These are phyloP conservation scores for Peromyscus nudipes DNA, from an alignment of 2,797 vertebrate species.

Conservation along the genomic window DNA sequence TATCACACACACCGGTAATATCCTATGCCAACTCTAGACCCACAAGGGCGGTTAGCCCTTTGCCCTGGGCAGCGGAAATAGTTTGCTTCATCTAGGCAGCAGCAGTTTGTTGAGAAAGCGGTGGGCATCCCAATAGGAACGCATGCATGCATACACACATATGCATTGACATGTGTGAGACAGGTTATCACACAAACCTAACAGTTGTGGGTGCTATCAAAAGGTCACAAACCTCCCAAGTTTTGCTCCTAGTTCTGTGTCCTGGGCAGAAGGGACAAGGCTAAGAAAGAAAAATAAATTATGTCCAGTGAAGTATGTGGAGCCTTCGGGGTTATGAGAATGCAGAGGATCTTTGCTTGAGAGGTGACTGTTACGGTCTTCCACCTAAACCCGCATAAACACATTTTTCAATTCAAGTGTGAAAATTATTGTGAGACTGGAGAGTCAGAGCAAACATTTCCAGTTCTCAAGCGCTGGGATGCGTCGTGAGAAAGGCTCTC, in stretches of 20 bases:
- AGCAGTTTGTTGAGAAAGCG: neutral
- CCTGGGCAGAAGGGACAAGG: neutral
- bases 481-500: neutral
- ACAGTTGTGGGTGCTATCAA: neutral
- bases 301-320: neutral
- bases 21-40: neutral
- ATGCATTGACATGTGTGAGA: neutral
- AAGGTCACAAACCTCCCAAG: neutral
- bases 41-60: neutral
- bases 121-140: neutral
- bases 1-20: neutral
- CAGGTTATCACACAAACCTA: neutral
- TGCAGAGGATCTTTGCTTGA: conserved; percentile 47
- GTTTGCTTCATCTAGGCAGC: neutral
- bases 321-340: neutral
- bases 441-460: conserved; percentile 6
- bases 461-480: conserved; percentile 29
- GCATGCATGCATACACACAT: neutral
- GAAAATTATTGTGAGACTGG: conserved; percentile 13
- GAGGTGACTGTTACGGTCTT: neutral
- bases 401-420: conserved; percentile 46
- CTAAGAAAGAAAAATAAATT: conserved; percentile 51
- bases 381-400: neutral
- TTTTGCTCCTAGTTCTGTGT: conserved; percentile 24
- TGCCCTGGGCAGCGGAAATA: conserved; percentile 22